Base-by-base conservation (phyloP, 2,888 invertebrate species). In the Drosophila kanekoi region DNA sequence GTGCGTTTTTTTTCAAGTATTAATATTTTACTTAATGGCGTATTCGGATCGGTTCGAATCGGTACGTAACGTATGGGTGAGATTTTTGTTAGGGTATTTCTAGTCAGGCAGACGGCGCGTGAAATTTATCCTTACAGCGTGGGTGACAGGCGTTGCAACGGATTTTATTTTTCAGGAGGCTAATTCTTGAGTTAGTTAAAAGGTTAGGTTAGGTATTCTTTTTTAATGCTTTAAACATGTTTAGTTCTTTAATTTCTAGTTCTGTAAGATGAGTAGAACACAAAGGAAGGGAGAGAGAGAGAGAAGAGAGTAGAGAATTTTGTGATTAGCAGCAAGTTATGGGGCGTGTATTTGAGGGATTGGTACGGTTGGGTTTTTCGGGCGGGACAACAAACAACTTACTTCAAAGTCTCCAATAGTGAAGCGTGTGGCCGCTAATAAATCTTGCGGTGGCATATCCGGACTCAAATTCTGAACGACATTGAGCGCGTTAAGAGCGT, bases 391-490 rank as follows among this genome's bases (percentile, higher is more conserved):
- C 76, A 59, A 62, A 64, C 64, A 90, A 93, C 95, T 95, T 94
- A 96, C 96, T 92, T 96, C 96, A 92, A 95, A 96, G 92, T 96
- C 96, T 89, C 96, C 96, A 89, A 96, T 96, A 91, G 95, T 95
- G 93, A 96, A 96, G 90, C 93, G 93, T 89, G 94, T 94, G 81
- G 92, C 92, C 88, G 92, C 91, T 84, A 92, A 89, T 87, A 91
- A 93, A 74, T 94, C 93, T 90, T 94, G 94, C 82, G 94, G 94
- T 63, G 94, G 94, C 89, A 94, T 93, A 90, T 94, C 94, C 88
- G 95, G 95, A 64, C 94, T 94, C 91, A 94, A 92, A 90, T 94
- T 94, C 95, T 95, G 86, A 82, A 60, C 66, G 68, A 82, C 67
- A 88, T 83, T 86, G 86, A 68, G 58, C 72, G 69, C 56, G 68